A percentile compares a stretch with the other conserved stretches of the same genome.
phyloP scores from a whole-genome alignment of 2,113 vertebrate species.

The Emberiza fucata region DNA sequence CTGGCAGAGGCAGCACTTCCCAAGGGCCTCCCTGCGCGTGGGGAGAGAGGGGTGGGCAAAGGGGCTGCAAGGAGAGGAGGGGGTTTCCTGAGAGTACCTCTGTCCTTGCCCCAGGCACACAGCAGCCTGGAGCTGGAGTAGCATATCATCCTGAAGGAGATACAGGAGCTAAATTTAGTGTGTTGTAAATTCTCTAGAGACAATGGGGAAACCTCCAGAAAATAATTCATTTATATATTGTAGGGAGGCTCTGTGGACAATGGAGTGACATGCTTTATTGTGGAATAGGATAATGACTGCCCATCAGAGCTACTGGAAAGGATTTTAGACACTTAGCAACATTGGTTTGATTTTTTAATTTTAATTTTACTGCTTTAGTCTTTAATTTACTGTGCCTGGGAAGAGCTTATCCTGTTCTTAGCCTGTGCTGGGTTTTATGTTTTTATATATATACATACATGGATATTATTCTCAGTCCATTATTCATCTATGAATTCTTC shows the following conservation, averaged over 20 bases:
- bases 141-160: not conserved
- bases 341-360: not conserved
- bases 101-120: not conserved
- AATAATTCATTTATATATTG: not conserved
- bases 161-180: not conserved
- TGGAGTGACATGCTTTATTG: not conserved
- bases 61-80: not conserved
- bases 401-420: not conserved
- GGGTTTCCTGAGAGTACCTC: not conserved
- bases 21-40: accelerated
- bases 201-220: not conserved
- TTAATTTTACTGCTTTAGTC: not conserved
- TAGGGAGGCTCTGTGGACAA: not conserved
- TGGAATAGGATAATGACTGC: not conserved
- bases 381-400: not conserved
- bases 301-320: not conserved
- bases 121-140: not conserved
- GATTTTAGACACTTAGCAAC: not conserved
- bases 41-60: not conserved
- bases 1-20: not conserved
- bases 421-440: not conserved
- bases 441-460: not conserved
- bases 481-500: conserved; percentile 24
- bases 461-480: not conserved
- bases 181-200: not conserved